Base-by-base conservation (phyloP, 2,113 vertebrate species). In the Vulpes vulpes region DNA sequence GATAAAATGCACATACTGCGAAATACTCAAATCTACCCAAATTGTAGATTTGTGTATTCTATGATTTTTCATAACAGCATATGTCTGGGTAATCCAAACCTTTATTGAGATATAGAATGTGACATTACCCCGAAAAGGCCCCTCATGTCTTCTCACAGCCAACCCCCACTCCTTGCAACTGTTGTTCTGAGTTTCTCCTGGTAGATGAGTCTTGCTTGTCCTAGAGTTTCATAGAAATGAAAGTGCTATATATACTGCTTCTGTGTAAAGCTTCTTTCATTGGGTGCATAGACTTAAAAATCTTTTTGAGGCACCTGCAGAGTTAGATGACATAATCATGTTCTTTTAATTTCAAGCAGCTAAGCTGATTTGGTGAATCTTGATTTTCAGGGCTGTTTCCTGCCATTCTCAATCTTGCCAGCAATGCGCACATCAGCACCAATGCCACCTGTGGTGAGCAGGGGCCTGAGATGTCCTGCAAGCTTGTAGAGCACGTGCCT, bases 361-460 rank as follows among this genome's bases (percentile, higher is more conserved):
- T 38, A 51, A 9, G 2, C 23, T 97, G 80, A 97, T 0, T 0
- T 10, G 76, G n/a, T 93, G 23, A 5, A 15, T 96, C 64, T 94
- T 94, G 10, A 30, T 96, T 98, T 98, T 19, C 98, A 99, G 99
- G 99, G 62, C 98, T 99, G 64, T 99, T 99, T 97, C 99, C 99
- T 0, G 99, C 99, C 88, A 99, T 99, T 97, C 96, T 99, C 95
- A 99, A 99, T 96, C 98, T 99, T 96, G 99, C 99, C 98, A 99
- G 99, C 98, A 99, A 99, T 4, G 99, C 99, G 5, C 98, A 99
- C 91, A 99, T 99, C 98, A 98, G 98, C 86, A 98, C 99, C 97
- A 99, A 99, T 0, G 99, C 99, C 1, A 99, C 99, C 1, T 99
- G 99, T 0, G 99, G 99, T 1, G 99, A 99, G 67, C 98, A 98